phyloP scores from a whole-genome alignment of 2,113 vertebrate species.

The Chrysochloris asiatica region DNA sequence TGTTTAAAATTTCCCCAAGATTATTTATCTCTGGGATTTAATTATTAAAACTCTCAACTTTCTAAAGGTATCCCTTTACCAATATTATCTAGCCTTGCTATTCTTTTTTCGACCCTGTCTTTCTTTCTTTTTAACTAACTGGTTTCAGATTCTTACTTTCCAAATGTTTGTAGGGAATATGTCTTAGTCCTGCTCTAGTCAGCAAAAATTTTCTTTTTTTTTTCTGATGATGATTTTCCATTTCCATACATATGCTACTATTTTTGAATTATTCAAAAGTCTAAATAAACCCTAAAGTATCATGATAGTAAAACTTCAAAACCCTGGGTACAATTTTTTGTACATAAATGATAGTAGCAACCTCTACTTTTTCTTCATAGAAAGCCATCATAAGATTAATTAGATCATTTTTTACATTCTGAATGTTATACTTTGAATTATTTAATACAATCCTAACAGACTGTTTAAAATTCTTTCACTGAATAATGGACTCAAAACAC shows the following conservation, averaged over 20 bases:
- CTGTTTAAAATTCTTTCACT: constrained; percentile 10
- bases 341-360: neutral
- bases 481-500: neutral
- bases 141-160: neutral
- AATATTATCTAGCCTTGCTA: neutral
- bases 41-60: neutral
- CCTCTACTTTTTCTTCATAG: neutral
- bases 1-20: neutral
- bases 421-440: neutral
- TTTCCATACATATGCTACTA: neutral
- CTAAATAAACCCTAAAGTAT: neutral
- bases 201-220: neutral
- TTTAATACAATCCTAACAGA: neutral
- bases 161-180: neutral
- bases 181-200: neutral
- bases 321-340: neutral
- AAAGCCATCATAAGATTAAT: neutral
- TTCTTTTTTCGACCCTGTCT: neutral
- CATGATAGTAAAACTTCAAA: neutral
- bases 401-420: neutral
- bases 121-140: neutral
- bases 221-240: neutral
- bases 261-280: neutral
- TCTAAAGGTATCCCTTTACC: neutral
- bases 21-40: constrained; percentile 1